phyloP scores from a whole-genome alignment of 2,888 invertebrate species.

The Latrodectus elegans region DNA sequence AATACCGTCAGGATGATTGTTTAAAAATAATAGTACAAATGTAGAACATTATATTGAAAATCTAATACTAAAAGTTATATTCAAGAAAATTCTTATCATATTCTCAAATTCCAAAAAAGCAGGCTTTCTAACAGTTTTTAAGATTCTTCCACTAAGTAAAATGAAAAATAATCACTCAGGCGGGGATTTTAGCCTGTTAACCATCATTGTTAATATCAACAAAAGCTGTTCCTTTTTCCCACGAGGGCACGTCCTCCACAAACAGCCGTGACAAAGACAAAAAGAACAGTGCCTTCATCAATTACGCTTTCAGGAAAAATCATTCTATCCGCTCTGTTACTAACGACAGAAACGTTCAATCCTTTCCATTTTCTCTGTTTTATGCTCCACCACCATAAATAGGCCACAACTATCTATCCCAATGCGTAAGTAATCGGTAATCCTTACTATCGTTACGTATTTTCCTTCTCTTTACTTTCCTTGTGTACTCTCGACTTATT shows the following conservation, averaged over 20 bases:
- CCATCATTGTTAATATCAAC: no score
- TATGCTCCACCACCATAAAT: slow-evolving; percentile 32
- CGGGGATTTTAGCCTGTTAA: no score
- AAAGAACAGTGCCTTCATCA: slow-evolving; percentile 7
- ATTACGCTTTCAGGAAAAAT: slow-evolving; percentile 30
- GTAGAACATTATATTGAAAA: no score
- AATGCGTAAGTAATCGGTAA: slow-evolving; percentile 61
- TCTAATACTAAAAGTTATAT: no score
- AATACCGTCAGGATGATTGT: no score
- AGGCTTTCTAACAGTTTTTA: no score
- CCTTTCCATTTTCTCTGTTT: slow-evolving; percentile 19
- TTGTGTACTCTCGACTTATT: slow-evolving; percentile 35
- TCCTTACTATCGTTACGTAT: slow-evolving; percentile 49
- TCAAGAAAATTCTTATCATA: no score
- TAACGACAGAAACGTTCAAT: slow-evolving; percentile 48
- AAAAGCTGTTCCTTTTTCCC: background rate
- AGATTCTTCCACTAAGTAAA: no score
- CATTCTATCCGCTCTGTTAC: slow-evolving; percentile 39
- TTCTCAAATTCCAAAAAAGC: no score
- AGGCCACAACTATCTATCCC: slow-evolving; percentile 21
- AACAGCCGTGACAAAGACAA: slow-evolving; percentile 31
- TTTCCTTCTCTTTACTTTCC: slow-evolving; percentile 9
- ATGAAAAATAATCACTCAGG: no score
- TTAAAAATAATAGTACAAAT: no score
- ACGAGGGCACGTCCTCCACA: slow-evolving; percentile 28